phyloP scores from a whole-genome alignment of 2,888 invertebrate genomes.

The Diogma glabrata region DNA sequence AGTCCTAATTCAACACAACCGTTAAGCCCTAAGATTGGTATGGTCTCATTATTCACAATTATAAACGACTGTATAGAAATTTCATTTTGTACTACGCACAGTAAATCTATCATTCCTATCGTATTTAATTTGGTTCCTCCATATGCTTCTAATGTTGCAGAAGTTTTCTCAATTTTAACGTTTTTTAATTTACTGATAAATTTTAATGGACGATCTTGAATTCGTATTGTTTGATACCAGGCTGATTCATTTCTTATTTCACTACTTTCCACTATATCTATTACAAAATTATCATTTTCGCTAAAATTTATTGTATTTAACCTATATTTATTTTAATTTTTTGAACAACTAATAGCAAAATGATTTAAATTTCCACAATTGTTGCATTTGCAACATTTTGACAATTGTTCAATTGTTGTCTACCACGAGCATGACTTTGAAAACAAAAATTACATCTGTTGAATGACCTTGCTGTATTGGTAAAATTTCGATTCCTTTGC shows the following conservation, averaged over 20 bases:
- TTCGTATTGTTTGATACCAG: not conserved
- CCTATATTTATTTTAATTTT: not conserved
- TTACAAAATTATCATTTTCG: not conserved
- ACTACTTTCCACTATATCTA: not conserved
- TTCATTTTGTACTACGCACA: slow-evolving; percentile 1
- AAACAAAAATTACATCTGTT: not conserved
- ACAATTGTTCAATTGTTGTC: too few species aligned
- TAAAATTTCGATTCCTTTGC: too few species aligned
- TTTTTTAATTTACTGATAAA: not conserved
- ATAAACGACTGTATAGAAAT: slow-evolving; percentile 1
- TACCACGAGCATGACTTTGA: not conserved
- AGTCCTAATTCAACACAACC: not conserved
- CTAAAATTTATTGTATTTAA: not conserved
- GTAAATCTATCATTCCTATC: not conserved
- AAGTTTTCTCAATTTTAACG: not conserved
- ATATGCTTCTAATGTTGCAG: too few species aligned
- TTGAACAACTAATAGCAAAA: not conserved
- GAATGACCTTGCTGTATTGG: too few species aligned
- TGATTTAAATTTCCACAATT: slow-evolving; percentile 1
- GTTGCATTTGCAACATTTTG: not conserved
- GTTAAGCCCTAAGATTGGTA: slow-evolving; percentile 4
- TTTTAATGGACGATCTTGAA: not conserved
- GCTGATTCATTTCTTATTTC: too few species aligned
- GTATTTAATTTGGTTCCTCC: not conserved
- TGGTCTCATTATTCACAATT: not conserved